Conservation (phyloP, 1,140 invertebrate species). For the Saccostrea glomerata region DNA sequence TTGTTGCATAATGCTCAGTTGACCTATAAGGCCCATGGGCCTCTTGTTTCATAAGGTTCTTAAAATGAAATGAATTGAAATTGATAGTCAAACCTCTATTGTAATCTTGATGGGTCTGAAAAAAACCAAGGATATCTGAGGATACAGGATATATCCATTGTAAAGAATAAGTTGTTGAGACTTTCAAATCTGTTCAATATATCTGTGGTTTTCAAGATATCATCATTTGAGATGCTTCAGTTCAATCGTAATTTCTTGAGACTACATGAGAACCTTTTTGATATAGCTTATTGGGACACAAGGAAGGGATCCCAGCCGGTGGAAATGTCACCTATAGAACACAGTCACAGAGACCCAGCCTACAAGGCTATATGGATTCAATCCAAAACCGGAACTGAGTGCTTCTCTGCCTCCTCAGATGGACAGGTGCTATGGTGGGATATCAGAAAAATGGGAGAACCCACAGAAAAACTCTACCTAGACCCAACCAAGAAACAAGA, state of each 20-base stretch:
- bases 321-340: slow-evolving; percentile 78
- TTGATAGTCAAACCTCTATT: too few relatives aligned
- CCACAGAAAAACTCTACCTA: slow-evolving; percentile 89
- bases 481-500: slow-evolving; percentile 88
- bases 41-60: too few relatives aligned
- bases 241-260: background rate
- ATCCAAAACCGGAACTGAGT: slow-evolving; percentile 81
- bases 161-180: too few relatives aligned
- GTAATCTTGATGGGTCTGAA: too few relatives aligned
- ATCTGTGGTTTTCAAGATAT: too few relatives aligned
- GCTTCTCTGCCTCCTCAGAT: slow-evolving; percentile 93
- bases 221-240: background rate
- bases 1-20: too few relatives aligned
- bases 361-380: slow-evolving; percentile 79
- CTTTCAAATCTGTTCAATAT: too few relatives aligned
- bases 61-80: too few relatives aligned
- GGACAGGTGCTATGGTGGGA: slow-evolving; percentile 93
- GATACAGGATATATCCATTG: too few relatives aligned
- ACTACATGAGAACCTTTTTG: background rate
- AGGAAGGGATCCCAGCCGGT: slow-evolving; percentile 79
- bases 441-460: slow-evolving; percentile 88
- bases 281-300: slow-evolving; percentile 79
- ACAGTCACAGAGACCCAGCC: slow-evolving; percentile 78
- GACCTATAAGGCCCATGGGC: too few relatives aligned
- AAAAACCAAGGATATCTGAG: too few relatives aligned